These are phyloP conservation scores for Pyrocephalus nanus DNA, from an alignment of 2,797 vertebrate genomes.

Conservation along the genomic window DNA sequence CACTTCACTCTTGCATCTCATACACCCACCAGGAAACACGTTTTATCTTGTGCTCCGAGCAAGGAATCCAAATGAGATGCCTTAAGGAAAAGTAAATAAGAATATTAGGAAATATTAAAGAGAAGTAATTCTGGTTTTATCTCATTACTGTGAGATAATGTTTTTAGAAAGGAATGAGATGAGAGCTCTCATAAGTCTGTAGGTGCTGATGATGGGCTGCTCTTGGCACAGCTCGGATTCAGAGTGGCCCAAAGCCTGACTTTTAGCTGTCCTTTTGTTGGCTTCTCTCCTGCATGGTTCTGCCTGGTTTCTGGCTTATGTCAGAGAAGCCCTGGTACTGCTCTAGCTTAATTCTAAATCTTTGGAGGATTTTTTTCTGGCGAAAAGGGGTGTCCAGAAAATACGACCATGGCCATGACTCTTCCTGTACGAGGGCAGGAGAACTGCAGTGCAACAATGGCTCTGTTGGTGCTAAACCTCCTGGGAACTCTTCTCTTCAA, in stretches of 20 bases:
- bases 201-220: not conserved
- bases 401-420: not conserved
- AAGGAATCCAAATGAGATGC: slow-evolving; percentile 25
- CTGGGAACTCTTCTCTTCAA: not conserved
- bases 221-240: not conserved
- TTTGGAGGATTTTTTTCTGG: not conserved
- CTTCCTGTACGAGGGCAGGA: not conserved
- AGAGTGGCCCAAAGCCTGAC: not conserved
- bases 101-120: not conserved
- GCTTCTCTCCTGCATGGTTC: not conserved
- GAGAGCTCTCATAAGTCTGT: not conserved
- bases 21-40: slow-evolving; percentile 54
- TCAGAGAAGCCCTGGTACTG: not conserved
- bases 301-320: not conserved
- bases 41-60: slow-evolving; percentile 12
- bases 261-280: not conserved
- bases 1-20: slow-evolving; percentile 34
- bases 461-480: not conserved
- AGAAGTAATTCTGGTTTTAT: not conserved
- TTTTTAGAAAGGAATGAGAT: not conserved
- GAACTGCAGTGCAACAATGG: not conserved
- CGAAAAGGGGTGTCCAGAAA: not conserved
- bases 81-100: slow-evolving; percentile 40
- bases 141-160: not conserved
- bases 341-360: not conserved